Evolutionary conservation across 2,113 vertebrate species (phyloP).

Genomic region (Phyllostomus hastatus): DNA sequence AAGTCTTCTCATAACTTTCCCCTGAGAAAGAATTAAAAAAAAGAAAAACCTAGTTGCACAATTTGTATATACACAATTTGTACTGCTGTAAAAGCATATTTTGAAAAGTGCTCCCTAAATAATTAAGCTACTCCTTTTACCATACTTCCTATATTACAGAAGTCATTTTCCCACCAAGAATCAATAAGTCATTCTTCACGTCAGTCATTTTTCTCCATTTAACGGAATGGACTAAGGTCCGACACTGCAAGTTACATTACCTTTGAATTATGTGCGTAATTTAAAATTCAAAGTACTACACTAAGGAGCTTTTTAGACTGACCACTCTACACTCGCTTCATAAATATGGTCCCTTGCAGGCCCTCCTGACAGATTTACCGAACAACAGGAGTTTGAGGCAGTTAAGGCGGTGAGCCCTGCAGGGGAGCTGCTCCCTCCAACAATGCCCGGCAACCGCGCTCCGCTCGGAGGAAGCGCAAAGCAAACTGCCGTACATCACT

Average conservation of each 20-base stretch:
- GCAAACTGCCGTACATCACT: neutral
- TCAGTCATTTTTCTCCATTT: conserved; percentile 89
- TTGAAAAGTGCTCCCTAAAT: conserved; percentile 83
- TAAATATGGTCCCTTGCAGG: conserved; percentile 78
- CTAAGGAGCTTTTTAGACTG: conserved; percentile 88
- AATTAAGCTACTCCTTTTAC: conserved; percentile 88
- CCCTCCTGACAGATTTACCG: conserved; percentile 74
- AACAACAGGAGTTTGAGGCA: conserved; percentile 67
- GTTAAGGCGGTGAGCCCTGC: conserved; percentile 44
- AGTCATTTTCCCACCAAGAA: conserved; percentile 84
- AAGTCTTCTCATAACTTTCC: conserved; percentile 57
- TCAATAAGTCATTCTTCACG: conserved; percentile 86
- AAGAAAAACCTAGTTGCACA: conserved; percentile 39
- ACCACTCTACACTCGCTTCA: conserved; percentile 86
- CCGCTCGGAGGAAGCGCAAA: conserved; percentile 58
- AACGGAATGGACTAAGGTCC: conserved; percentile 83
- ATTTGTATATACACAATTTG: conserved; percentile 76
- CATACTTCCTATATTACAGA: conserved; percentile 86
- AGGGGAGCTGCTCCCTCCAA: neutral
- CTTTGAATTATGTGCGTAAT: conserved; percentile 94
- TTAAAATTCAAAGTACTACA: conserved; percentile 97
- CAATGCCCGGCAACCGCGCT: neutral
- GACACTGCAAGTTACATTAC: conserved; percentile 92
- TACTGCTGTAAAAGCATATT: conserved; percentile 83
- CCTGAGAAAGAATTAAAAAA: conserved; percentile 65